Percentiles rank a stretch among this genome's conserved stretches.
These are phyloP conservation scores for Chelmon rostratus DNA, from an alignment of 2,797 vertebrate species.

Conservation along the genomic window DNA sequence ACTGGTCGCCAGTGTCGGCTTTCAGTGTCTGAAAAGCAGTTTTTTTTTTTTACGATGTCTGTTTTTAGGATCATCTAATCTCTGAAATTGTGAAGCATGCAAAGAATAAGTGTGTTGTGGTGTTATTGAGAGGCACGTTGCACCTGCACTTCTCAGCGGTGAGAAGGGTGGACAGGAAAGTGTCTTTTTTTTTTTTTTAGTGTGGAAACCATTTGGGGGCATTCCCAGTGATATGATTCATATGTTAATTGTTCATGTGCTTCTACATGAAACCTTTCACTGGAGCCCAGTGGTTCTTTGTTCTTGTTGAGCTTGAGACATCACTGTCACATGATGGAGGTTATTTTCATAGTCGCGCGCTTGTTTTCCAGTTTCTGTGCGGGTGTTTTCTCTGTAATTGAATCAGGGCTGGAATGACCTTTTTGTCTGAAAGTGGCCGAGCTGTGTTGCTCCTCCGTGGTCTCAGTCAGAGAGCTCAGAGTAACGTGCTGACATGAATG, in stretches of 20 bases:
- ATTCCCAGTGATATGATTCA: not conserved
- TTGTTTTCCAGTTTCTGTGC: constrained; percentile 29
- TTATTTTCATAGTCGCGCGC: constrained; percentile 12
- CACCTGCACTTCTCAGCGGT: not conserved
- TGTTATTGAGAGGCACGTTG: not conserved
- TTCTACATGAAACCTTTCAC: not conserved
- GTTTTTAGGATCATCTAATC: too few species aligned
- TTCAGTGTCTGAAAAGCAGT: too few species aligned
- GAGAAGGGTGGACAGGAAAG: not conserved
- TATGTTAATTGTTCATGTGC: not conserved
- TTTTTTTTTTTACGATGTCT: too few species aligned
- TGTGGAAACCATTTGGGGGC: not conserved
- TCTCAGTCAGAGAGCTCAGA: not conserved
- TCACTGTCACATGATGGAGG: constrained; percentile 30
- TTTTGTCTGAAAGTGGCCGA: constrained; percentile 33
- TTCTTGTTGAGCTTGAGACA: not conserved
- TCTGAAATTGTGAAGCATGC: not conserved
- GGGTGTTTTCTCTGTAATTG: constrained; percentile 37
- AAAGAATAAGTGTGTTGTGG: not conserved
- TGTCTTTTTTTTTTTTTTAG: not conserved
- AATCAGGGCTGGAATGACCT: constrained; percentile 44
- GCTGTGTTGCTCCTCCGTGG: not conserved
- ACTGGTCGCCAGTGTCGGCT: not conserved
- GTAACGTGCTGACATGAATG: not conserved
- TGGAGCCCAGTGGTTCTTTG: not conserved